Conservation (phyloP, 2,888 invertebrate genomes). For the Hypercompe scribonia region DNA sequence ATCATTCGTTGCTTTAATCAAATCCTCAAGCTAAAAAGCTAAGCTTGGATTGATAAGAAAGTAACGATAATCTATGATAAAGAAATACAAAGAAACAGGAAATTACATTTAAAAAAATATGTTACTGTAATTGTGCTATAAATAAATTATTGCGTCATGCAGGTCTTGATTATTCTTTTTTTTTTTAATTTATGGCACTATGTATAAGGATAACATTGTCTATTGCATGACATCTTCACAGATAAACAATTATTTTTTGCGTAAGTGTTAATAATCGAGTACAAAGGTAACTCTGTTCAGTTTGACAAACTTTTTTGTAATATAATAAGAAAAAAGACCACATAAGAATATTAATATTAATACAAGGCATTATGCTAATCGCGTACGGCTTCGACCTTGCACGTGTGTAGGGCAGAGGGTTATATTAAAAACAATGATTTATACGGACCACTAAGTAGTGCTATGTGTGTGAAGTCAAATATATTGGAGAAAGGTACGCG, state of each 20-base stretch:
- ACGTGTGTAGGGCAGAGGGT: neutral
- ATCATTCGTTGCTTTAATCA: neutral
- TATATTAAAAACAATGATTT: neutral
- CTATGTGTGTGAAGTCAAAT: no score
- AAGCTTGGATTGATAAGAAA: neutral
- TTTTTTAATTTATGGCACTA: slow-evolving; percentile 30
- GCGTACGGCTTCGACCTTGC: neutral
- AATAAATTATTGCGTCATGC: neutral
- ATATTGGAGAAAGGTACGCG: no score
- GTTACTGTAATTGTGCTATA: neutral
- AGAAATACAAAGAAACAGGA: neutral
- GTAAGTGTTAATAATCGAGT: neutral
- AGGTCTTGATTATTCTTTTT: slow-evolving; percentile 5
- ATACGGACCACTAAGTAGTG: no score
- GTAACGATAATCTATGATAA: neutral
- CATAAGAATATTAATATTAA: neutral
- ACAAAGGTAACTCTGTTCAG: neutral
- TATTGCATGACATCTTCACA: slow-evolving; percentile 21
- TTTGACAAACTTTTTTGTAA: neutral
- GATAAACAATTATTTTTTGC: slow-evolving; percentile 2
- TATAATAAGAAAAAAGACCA: neutral
- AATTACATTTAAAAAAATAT: neutral
- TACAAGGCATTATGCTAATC: neutral
- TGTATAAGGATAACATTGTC: slow-evolving; percentile 31
- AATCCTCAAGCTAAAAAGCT: neutral